Evolutionary conservation across 2,888 invertebrate genomes (phyloP).

Genomic region (Falcaria lacertinaria): DNA sequence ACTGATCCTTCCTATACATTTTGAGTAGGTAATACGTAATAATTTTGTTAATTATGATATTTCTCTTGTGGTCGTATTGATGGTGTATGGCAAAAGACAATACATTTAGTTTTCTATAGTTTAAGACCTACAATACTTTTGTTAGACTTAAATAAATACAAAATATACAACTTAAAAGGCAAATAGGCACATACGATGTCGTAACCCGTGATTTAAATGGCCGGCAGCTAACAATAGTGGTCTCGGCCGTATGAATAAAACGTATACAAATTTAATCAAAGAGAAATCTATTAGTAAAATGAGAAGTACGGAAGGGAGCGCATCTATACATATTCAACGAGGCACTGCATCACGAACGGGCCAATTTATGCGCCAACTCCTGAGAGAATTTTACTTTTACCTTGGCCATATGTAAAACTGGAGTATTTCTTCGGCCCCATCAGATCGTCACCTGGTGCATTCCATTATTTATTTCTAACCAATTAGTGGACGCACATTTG

Average conservation of each 20-base stretch:
- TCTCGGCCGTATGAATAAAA: constrained; percentile 72
- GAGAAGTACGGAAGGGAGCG: constrained; percentile 79
- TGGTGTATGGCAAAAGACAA: no score
- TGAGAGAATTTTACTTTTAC: constrained; percentile 74
- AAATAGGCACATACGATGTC: constrained; percentile 30
- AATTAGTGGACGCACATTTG: constrained; percentile 29
- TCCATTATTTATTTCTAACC: constrained; percentile 33
- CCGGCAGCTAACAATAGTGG: constrained; percentile 66
- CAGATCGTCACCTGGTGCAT: constrained; percentile 64
- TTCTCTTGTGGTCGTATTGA: no score
- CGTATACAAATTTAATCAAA: constrained; percentile 80
- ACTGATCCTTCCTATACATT: no score
- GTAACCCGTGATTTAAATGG: constrained; percentile 60
- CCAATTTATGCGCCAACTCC: constrained; percentile 75
- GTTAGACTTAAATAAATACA: neutral
- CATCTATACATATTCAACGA: constrained; percentile 79
- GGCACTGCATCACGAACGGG: constrained; percentile 77
- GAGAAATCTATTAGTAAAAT: constrained; percentile 80
- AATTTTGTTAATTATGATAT: no score
- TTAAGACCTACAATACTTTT: neutral
- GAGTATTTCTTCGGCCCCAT: constrained; percentile 65
- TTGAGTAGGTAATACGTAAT: no score
- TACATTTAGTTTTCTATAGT: neutral
- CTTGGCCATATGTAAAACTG: constrained; percentile 74
- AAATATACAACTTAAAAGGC: constrained; percentile 28